A percentile compares a stretch with the other conserved stretches of the same genome.
Evolutionary conservation across 2,888 invertebrate genomes (phyloP).

Genomic region (Lasius platythorax): DNA sequence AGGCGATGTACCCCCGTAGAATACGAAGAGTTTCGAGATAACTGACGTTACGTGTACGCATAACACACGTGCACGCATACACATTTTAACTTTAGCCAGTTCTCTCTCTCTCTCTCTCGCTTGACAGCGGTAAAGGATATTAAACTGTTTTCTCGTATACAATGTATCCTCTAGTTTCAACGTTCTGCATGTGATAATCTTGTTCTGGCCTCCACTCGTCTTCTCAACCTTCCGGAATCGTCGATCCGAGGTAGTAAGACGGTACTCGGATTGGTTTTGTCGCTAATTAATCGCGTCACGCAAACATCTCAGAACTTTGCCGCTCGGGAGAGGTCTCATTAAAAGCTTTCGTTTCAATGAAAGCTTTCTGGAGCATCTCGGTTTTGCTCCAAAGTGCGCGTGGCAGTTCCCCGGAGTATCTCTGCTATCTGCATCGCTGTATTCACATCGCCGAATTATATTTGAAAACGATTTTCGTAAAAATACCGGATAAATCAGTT

Average conservation of each 20-base stretch:
- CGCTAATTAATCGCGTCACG: constrained; percentile 51
- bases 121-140: constrained; percentile 45
- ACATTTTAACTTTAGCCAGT: constrained; percentile 58
- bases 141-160: constrained; percentile 30
- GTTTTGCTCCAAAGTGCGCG: constrained; percentile 15
- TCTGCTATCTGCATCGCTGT: neutral
- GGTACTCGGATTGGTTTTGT: constrained; percentile 43
- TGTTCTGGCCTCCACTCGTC: neutral
- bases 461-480: neutral
- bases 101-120: constrained; percentile 1
- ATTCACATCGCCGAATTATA: neutral
- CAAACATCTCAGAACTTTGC: constrained; percentile 42
- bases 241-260: neutral
- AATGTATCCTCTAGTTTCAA: constrained; percentile 38
- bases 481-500: neutral
- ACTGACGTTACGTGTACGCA: constrained; percentile 48
- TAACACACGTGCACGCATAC: constrained; percentile 16
- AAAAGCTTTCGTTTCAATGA: constrained; percentile 43
- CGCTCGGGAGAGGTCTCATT: constrained; percentile 28
- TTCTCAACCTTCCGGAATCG: neutral
- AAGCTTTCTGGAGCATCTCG: constrained; percentile 37
- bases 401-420: constrained; percentile 20
- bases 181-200: constrained; percentile 18
- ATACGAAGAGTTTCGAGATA: constrained; percentile 75
- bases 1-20: constrained; percentile 71